phyloP scores from a whole-genome alignment of 2,888 invertebrate species.

The Amphipyra tragopoginis region DNA sequence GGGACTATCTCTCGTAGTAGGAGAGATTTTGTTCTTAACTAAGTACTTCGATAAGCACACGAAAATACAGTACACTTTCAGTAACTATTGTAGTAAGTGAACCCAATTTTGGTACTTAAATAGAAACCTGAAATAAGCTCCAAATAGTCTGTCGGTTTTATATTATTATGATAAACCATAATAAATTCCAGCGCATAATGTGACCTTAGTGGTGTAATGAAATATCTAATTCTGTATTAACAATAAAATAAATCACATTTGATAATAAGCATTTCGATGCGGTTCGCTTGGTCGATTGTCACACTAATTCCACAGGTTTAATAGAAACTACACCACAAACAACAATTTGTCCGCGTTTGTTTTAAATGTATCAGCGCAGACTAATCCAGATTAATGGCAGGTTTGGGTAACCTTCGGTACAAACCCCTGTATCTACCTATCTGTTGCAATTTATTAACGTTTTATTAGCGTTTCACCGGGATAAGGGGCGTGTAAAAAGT shows the following conservation, averaged over 20 bases:
- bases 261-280: constrained; percentile 16
- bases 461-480: constrained; percentile 53
- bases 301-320: constrained; percentile 32
- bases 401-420: constrained; percentile 49
- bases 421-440: constrained; percentile 30
- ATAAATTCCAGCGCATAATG: constrained; percentile 7
- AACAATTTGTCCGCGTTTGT: constrained; percentile 54
- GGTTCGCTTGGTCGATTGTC: constrained; percentile 23
- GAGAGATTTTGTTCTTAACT: too few relatives aligned
- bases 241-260: constrained; percentile 32
- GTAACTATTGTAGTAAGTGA: too few relatives aligned
- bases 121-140: too few relatives aligned
- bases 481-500: constrained; percentile 38
- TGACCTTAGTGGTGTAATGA: constrained; percentile 14
- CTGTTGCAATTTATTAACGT: constrained; percentile 57
- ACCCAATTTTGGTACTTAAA: too few relatives aligned
- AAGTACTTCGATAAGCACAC: too few relatives aligned
- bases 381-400: constrained; percentile 62
- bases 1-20: too few relatives aligned
- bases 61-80: too few relatives aligned
- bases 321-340: constrained; percentile 52
- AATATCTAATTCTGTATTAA: constrained; percentile 14
- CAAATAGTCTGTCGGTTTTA: too few relatives aligned
- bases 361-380: constrained; percentile 54
- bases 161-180: constrained; percentile 6